These are phyloP conservation scores for Drosophila aldrichi DNA, from an alignment of 2,888 invertebrate species.

Conservation along the genomic window DNA sequence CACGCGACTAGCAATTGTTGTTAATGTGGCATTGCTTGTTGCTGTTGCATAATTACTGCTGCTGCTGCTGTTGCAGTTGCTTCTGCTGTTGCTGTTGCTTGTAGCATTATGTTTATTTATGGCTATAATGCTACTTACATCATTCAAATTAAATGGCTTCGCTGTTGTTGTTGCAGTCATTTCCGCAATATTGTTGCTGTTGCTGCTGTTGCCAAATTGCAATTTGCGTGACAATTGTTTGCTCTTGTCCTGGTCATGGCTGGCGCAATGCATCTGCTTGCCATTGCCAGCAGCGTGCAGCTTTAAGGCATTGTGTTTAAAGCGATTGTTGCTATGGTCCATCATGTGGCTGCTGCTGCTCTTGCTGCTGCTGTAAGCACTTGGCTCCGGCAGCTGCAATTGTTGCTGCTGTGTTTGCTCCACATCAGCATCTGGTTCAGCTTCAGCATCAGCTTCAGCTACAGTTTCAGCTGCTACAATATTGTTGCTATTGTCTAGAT, in stretches of 20 bases:
- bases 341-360: conserved; percentile 23
- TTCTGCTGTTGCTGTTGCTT: conserved; percentile 52
- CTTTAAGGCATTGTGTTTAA: conserved; percentile 56
- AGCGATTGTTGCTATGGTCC: conserved; percentile 46
- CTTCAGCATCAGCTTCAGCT: neutral
- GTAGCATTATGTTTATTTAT: conserved; percentile 69
- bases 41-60: conserved; percentile 23
- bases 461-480: conserved; percentile 5
- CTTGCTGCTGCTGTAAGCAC: conserved; percentile 20
- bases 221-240: conserved; percentile 40
- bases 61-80: conserved; percentile 49
- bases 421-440: conserved; percentile 1
- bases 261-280: conserved; percentile 34
- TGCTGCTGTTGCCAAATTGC: conserved; percentile 38
- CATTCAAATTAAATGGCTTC: conserved; percentile 74
- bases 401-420: conserved; percentile 19
- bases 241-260: conserved; percentile 36
- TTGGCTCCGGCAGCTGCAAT: conserved; percentile 12
- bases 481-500: conserved; percentile 15
- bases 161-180: conserved; percentile 23
- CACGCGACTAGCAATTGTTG: conserved; percentile 47
- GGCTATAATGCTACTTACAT: conserved; percentile 72
- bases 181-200: conserved; percentile 32
- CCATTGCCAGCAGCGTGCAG: conserved; percentile 48
- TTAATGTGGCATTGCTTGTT: conserved; percentile 39